Evolutionary conservation across 2,797 vertebrate species (phyloP).

Genomic region (Rhabdophis nuchalis): DNA sequence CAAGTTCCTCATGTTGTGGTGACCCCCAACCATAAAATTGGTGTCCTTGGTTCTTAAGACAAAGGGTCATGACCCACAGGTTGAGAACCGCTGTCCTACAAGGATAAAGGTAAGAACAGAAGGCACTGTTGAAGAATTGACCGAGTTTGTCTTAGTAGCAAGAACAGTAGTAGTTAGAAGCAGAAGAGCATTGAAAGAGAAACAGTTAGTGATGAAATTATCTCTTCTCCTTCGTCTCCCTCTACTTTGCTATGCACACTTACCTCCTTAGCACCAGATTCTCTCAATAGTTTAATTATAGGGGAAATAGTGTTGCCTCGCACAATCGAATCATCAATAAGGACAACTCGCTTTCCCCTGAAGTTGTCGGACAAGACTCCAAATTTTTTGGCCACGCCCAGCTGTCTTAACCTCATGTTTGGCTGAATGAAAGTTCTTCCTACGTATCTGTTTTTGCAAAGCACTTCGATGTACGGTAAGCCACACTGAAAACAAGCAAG

Average conservation of each 20-base stretch:
- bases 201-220: not conserved
- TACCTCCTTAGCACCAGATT: conserved; percentile 96
- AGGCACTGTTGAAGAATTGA: not conserved
- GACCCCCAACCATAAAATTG: too few relatives aligned
- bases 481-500: conserved; percentile 76
- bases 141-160: not conserved
- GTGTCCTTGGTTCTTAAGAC: too few relatives aligned
- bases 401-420: conserved; percentile 91
- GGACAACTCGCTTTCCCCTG: conserved; percentile 90
- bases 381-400: conserved; percentile 98
- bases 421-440: conserved; percentile 97
- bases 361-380: conserved; percentile 96
- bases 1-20: too few relatives aligned
- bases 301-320: conserved; percentile 97
- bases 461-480: conserved; percentile 90
- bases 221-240: rapidly evolving
- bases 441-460: conserved; percentile 97
- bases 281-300: conserved; percentile 94
- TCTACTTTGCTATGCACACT: conserved; percentile 31
- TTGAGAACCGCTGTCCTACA: too few relatives aligned
- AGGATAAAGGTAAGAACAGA: not conserved
- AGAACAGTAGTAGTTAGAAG: not conserved
- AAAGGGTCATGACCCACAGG: too few relatives aligned
- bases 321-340: conserved; percentile 95
- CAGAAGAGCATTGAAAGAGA: not conserved